Conservation (phyloP, 2,113 vertebrate species). For the Brachypteracias leptosomus region DNA sequence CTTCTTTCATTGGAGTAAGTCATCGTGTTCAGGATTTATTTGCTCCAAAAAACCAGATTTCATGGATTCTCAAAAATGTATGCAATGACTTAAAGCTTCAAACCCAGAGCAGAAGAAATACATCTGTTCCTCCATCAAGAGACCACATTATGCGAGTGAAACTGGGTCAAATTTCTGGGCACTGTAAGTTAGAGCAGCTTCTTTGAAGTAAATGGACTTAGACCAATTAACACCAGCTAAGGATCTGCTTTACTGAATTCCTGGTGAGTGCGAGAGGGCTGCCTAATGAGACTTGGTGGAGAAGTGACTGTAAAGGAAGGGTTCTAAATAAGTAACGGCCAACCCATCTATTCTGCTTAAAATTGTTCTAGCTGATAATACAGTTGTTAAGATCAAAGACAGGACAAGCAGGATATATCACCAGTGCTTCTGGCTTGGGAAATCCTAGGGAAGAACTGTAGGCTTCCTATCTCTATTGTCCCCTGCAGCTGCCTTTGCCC, state of each 20-base stretch:
- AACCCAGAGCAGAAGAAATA: background rate
- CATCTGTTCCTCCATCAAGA: background rate
- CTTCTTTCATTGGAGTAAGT: background rate
- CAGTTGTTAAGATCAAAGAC: background rate
- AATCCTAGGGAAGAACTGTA: background rate
- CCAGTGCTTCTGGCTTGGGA: background rate
- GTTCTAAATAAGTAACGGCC: background rate
- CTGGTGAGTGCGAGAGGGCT: background rate
- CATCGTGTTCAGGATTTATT: background rate
- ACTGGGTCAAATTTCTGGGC: slow-evolving; percentile 36
- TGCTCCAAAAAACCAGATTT: background rate
- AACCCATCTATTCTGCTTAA: background rate
- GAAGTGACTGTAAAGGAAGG: background rate
- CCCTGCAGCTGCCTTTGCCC: background rate
- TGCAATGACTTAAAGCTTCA: background rate
- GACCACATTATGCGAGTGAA: background rate
- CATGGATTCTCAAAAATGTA: background rate
- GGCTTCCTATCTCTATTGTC: background rate
- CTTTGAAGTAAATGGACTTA: slow-evolving; percentile 40
- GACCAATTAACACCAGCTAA: slow-evolving; percentile 22
- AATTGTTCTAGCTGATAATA: background rate
- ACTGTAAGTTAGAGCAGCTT: background rate
- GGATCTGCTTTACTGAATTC: slow-evolving; percentile 19
- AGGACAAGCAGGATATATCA: background rate
- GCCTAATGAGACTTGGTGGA: background rate